Base-by-base conservation (phyloP, 2,888 invertebrate genomes). In the Disparrhopalites patrizii region DNA sequence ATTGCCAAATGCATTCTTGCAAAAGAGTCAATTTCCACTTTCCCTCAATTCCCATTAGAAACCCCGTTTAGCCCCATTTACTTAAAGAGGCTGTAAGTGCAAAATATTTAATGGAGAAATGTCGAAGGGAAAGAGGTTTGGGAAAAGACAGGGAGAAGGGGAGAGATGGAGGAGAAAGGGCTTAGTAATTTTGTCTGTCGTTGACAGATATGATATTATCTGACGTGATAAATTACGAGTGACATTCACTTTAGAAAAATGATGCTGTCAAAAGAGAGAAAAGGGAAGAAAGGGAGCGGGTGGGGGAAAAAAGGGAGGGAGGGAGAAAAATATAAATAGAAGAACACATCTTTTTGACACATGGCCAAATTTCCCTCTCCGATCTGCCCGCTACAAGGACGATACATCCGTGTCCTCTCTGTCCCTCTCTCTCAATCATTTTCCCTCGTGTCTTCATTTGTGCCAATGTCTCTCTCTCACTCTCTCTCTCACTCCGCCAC, bases 321-420 rank as follows among this genome's bases (percentile, higher is more conserved):
- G n/a, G n/a, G n/a, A 50, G 50, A 31, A 50, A 60, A 47, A 47
- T 60, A 60, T 60, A 60, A 60, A 60, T 60, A 60, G 60, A 60
- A 18, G 60, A 47, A 60, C 27, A 60, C 20, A 20, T 60, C 40
- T 47, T n/a, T n/a, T n/a, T 60, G 60, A 60, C 40, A 18, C 18
- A 5, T 31, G n/a, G 60, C 60, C 60, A 60, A 47, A n/a, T 18
- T 30, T 54, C 33, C 54, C 30, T 30, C 30, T 30, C 20, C 27
- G 52, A 8, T 23, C 23, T 3, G 8, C 15, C 2, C 20, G n/a
- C 4, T 40, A 8, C 3, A 8, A 5, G 40, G 40, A 40, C n/a
- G 40, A 5, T n/a, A 40, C 20, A 40, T 40, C 40, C 50, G 13
- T n/a, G n/a, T n/a, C n/a, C n/a, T n/a, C n/a, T n/a, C n/a, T n/a